Conservation (phyloP, 2,113 vertebrate species). For the Orthochromis indermauri region DNA sequence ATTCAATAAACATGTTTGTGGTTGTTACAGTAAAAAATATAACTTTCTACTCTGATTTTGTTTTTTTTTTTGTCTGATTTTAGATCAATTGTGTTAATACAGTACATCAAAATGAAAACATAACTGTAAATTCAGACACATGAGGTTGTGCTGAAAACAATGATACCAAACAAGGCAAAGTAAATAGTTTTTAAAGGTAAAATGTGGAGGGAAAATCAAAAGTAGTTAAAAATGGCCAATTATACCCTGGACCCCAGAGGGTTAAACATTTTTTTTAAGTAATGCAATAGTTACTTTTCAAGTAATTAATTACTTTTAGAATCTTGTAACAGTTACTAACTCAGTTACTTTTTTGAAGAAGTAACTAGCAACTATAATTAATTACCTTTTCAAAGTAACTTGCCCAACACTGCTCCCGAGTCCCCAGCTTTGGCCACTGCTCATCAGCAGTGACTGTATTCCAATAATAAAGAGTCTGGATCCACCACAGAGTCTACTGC, state of each 20-base stretch:
- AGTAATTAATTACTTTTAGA: background rate
- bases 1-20: accelerated
- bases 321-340: background rate
- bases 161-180: accelerated
- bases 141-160: accelerated
- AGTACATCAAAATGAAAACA: background rate
- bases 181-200: accelerated
- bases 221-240: background rate
- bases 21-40: accelerated
- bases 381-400: background rate
- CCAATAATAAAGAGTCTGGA: background rate
- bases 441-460: background rate
- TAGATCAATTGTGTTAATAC: background rate
- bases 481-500: background rate
- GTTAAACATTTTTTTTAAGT: background rate
- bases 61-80: background rate
- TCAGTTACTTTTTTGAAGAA: background rate
- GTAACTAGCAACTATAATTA: background rate
- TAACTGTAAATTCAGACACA: background rate
- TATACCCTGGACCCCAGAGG: background rate
- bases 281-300: background rate
- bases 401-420: background rate
- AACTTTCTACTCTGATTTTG: background rate
- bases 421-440: background rate
- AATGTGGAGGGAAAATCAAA: accelerated